phyloP scores from a whole-genome alignment of 1,140 invertebrate genomes.

The Camponotus floridanus region DNA sequence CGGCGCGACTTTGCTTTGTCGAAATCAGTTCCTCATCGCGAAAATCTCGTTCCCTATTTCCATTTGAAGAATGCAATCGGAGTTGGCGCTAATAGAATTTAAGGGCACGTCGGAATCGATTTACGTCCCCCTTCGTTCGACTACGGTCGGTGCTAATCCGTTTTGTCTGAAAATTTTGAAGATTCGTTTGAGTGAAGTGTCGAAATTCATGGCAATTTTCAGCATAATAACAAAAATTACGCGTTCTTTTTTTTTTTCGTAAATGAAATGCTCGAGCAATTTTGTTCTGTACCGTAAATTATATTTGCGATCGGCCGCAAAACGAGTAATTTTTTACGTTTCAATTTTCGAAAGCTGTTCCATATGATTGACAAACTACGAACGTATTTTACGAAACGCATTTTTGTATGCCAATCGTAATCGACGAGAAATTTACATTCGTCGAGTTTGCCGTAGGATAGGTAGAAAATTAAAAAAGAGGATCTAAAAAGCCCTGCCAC shows the following conservation, averaged over 20 bases:
- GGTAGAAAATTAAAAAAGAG: constrained; percentile 45
- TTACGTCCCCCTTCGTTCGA: constrained; percentile 62
- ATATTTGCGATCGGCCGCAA: background rate
- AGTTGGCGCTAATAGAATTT: constrained; percentile 62
- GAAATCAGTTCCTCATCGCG: constrained; percentile 66
- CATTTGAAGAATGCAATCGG: constrained; percentile 73
- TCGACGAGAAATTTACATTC: constrained; percentile 58
- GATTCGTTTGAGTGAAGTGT: constrained; percentile 32
- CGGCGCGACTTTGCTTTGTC: constrained; percentile 57
- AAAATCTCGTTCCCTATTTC: constrained; percentile 73
- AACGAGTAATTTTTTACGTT: constrained; percentile 39
- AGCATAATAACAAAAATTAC: constrained; percentile 1
- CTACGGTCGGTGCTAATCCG: constrained; percentile 64
- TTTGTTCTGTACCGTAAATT: constrained; percentile 32
- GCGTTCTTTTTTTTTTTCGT: constrained; percentile 4
- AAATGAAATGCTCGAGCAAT: constrained; percentile 6
- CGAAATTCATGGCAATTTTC: constrained; percentile 47
- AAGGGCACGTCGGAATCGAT: constrained; percentile 61
- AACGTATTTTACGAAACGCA: constrained; percentile 46
- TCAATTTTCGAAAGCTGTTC: constrained; percentile 46
- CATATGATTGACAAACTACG: constrained; percentile 54
- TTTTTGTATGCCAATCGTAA: constrained; percentile 49
- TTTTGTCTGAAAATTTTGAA: constrained; percentile 62
- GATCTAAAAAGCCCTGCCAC: constrained; percentile 40
- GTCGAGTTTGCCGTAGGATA: constrained; percentile 39